Evolutionary conservation across 23 tunicate genomes (phyloP), one percentile per base, ranked within the genome.

Genomic region (Trididemnum nubilum): DNA sequence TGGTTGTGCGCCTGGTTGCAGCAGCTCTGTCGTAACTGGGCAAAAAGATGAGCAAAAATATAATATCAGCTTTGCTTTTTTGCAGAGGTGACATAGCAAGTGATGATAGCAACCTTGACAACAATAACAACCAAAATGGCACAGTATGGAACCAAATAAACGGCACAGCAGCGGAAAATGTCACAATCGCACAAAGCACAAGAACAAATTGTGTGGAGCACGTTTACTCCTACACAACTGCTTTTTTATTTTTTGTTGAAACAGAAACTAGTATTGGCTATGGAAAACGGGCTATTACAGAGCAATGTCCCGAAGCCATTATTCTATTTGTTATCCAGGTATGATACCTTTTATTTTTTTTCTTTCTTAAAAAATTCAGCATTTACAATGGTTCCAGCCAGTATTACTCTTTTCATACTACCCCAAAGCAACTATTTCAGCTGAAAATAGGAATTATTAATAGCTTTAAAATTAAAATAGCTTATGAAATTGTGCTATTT

Each of bases 191-290:
- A 44, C 9, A 44, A 7, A 44, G 15, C 67, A 61, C 57, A 9
- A 33, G 81, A 32, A 72, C 67, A 1, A 61, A 84, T 0, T 96
- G 99, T 63, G 96, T 89, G 0, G 65, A 87, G 44, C 87, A 91
- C 50, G 99, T 96, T 22, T 83, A 88, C 40, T 91, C 97, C 15
- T 96, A 96, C 73, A 57, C 91, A 23, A 91, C 97, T 18, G 99
- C 99, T 38, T 96, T 96, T 40, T 83, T 96, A 26, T 96, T 96
- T 40, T 96, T 75, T 65, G 67, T 96, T 35, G 99, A 96, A 76
- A 96, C 99, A 3, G 99, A 96, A 71, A 96, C 99, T 0, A 72
- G 94, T 21, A 63, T 96, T 39, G 99, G 99, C 0, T 96, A 96
- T 38, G 99, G 99, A 63, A 82, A 79, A 54, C 81, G 99, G 34